Conservation (phyloP, 2,888 invertebrate genomes). For the Philereme vetulata region DNA sequence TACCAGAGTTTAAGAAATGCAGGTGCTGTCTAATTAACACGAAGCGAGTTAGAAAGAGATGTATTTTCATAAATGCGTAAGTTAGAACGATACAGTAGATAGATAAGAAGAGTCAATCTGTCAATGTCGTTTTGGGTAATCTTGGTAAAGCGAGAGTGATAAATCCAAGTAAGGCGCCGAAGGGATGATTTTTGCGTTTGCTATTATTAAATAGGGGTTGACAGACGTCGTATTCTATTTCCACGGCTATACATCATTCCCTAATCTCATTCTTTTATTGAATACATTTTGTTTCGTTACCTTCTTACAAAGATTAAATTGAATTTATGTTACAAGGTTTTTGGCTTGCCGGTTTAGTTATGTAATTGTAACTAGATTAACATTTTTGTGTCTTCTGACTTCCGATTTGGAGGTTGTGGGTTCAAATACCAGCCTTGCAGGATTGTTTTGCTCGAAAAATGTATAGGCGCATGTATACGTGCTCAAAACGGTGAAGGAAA, state of each 20-base stretch:
- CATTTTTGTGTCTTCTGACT: too few species aligned
- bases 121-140: slow-evolving; percentile 79
- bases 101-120: slow-evolving; percentile 68
- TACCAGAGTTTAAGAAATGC: slow-evolving; percentile 61
- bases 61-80: slow-evolving; percentile 33
- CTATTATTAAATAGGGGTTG: slow-evolving; percentile 63
- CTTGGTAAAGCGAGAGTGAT: slow-evolving; percentile 74
- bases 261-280: slow-evolving; percentile 29
- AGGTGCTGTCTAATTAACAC: slow-evolving; percentile 75
- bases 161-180: slow-evolving; percentile 66
- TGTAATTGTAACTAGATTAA: too few species aligned
- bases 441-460: too few species aligned
- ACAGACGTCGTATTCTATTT: slow-evolving; percentile 52
- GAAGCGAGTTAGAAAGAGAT: slow-evolving; percentile 48
- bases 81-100: slow-evolving; percentile 51
- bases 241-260: slow-evolving; percentile 25
- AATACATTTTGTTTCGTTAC: slow-evolving; percentile 23
- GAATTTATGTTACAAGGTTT: not conserved
- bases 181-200: slow-evolving; percentile 68
- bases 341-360: too few species aligned
- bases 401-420: too few species aligned
- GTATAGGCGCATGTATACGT: too few species aligned
- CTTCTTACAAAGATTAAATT: slow-evolving; percentile 8
- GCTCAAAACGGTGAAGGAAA: too few species aligned
- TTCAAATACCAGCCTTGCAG: too few species aligned